These are phyloP conservation scores for Seriola quinqueradiata DNA, from an alignment of 2,113 vertebrate genomes.

Conservation along the genomic window DNA sequence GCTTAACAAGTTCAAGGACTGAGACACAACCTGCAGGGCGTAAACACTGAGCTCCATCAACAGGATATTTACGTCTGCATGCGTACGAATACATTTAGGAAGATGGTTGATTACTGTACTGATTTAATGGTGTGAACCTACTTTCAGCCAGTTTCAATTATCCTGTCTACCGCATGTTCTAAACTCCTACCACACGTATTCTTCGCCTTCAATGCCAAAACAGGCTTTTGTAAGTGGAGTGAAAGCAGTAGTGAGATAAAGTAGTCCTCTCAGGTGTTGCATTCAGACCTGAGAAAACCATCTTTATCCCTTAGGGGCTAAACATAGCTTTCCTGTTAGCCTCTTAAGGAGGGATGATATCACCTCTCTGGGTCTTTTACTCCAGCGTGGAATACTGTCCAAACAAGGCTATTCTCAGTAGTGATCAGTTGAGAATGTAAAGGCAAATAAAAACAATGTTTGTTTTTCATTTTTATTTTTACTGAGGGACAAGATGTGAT, in stretches of 20 bases:
- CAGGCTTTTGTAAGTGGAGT: not conserved
- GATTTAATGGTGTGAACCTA: not conserved
- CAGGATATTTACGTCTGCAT: not conserved
- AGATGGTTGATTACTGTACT: not conserved
- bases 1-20: conserved; percentile 48
- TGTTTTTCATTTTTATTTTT: not conserved
- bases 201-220: not conserved
- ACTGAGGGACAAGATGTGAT: not conserved
- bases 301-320: conserved; percentile 22
- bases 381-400: not conserved
- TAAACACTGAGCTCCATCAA: not conserved
- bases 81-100: not conserved
- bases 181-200: not conserved
- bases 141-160: not conserved
- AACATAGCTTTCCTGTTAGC: conserved; percentile 42
- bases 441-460: not conserved
- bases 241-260: not conserved
- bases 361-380: conserved; percentile 12
- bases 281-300: conserved; percentile 14
- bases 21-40: conserved; percentile 25
- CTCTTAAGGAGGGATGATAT: conserved; percentile 45
- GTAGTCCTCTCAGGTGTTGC: conserved; percentile 12
- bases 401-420: not conserved
- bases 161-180: not conserved
- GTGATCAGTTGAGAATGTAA: not conserved